Evolutionary conservation across 2,888 invertebrate genomes (phyloP).

Genomic region (Drosophila trichaetosa): DNA sequence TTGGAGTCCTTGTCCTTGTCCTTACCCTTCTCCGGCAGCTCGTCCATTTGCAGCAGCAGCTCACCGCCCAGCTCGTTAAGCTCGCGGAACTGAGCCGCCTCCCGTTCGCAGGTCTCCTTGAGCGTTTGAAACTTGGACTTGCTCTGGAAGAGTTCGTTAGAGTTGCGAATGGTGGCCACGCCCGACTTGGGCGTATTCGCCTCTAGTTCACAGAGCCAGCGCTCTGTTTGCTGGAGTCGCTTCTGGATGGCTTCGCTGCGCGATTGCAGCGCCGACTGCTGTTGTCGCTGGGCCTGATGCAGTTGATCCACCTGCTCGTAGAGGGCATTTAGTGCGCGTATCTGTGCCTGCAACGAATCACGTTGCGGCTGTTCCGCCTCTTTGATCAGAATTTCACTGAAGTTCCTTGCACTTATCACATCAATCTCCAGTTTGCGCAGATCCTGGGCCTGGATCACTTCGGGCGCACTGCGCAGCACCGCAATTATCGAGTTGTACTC

Average conservation of each 20-base stretch:
- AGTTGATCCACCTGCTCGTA: conserved; percentile 81
- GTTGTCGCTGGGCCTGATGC: conserved; percentile 77
- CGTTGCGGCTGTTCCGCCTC: conserved; percentile 81
- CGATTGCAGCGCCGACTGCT: conserved; percentile 75
- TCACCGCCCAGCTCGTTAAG: conserved; percentile 90
- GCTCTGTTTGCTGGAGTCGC: conserved; percentile 83
- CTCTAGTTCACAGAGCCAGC: conserved; percentile 89
- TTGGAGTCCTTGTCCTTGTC: conserved; percentile 79
- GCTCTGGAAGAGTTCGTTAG: conserved; percentile 90
- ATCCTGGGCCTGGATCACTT: conserved; percentile 72
- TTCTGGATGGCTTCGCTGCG: conserved; percentile 82
- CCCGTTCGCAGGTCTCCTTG: conserved; percentile 90
- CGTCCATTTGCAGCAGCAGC: conserved; percentile 87
- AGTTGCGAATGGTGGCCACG: conserved; percentile 87
- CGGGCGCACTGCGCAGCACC: conserved; percentile 66
- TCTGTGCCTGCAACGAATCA: conserved; percentile 73
- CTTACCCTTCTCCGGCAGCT: conserved; percentile 66
- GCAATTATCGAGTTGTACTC: conserved; percentile 83
- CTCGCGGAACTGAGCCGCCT: conserved; percentile 88
- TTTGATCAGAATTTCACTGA: conserved; percentile 84
- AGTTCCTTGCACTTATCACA: conserved; percentile 84
- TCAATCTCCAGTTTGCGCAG: conserved; percentile 84
- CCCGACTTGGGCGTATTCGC: conserved; percentile 87
- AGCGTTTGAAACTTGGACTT: conserved; percentile 90
- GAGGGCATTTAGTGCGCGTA: conserved; percentile 80